Evolutionary conservation across 1,140 invertebrate genomes (phyloP).

Genomic region (Temnothorax curvispinosus): DNA sequence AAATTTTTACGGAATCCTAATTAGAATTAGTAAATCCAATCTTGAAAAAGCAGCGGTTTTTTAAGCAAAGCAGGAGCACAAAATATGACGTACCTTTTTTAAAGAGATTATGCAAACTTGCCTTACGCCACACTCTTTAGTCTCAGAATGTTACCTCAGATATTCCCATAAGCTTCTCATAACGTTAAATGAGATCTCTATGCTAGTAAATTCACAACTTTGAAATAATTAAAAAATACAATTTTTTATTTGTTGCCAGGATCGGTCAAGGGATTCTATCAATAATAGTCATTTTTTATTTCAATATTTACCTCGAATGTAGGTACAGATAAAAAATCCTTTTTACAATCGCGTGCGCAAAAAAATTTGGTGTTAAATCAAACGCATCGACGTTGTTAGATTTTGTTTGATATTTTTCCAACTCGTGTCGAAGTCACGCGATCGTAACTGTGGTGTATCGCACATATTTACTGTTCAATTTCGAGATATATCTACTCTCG

Average conservation of each 20-base stretch:
- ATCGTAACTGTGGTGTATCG: slow-evolving; percentile 9
- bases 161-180: slow-evolving; percentile 33
- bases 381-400: slow-evolving; percentile 6
- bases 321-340: not conserved
- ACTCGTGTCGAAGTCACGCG: not conserved
- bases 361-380: slow-evolving; percentile 19
- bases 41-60: not conserved
- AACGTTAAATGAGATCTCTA: not conserved
- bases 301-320: not conserved
- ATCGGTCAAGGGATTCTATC: not conserved
- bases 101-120: slow-evolving; percentile 36
- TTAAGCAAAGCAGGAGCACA: not conserved
- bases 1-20: not conserved
- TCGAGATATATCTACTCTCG: slow-evolving; percentile 20
- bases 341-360: not conserved
- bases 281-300: not conserved
- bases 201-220: not conserved
- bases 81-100: slow-evolving; percentile 25
- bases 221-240: slow-evolving; percentile 3
- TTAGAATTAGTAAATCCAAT: slow-evolving; percentile 13
- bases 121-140: slow-evolving; percentile 7
- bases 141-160: slow-evolving; percentile 21
- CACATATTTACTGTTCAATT: slow-evolving; percentile 55
- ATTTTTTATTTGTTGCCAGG: not conserved
- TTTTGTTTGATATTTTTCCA: not conserved